Percentiles rank a stretch among this genome's conserved stretches.
phyloP scores from a whole-genome alignment of 2,113 vertebrate genomes.

The Dolichotis patagonum region DNA sequence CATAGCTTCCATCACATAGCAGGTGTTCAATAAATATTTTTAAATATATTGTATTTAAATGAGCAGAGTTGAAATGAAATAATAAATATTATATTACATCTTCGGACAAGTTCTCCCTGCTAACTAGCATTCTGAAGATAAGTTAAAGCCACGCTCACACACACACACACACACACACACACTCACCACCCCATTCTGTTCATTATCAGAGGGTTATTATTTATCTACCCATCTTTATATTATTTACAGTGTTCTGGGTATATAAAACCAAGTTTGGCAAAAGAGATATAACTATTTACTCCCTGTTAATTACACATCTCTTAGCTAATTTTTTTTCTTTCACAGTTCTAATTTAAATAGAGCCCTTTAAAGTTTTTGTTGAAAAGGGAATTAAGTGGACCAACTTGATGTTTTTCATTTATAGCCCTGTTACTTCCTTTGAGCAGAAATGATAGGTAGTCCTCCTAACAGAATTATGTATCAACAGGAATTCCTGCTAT shows the following conservation, averaged over 20 bases:
- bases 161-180: neutral
- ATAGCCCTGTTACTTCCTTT: neutral
- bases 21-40: neutral
- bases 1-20: neutral
- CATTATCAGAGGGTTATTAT: neutral
- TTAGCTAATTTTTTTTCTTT: neutral
- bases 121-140: neutral
- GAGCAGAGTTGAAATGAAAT: constrained; percentile 32
- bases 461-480: neutral
- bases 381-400: neutral
- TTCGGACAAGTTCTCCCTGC: neutral
- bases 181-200: neutral
- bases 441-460: neutral
- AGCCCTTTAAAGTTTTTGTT: neutral
- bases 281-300: neutral
- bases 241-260: neutral
- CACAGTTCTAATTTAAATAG: constrained; percentile 13
- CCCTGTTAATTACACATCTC: neutral
- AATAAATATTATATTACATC: neutral
- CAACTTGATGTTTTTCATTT: neutral
- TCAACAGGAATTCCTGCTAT: neutral
- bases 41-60: constrained; percentile 10
- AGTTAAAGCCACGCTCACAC: neutral
- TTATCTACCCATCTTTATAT: neutral
- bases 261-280: neutral